phyloP scores from a whole-genome alignment of 2,888 invertebrate genomes.

The Chrysotoxum bicinctum region DNA sequence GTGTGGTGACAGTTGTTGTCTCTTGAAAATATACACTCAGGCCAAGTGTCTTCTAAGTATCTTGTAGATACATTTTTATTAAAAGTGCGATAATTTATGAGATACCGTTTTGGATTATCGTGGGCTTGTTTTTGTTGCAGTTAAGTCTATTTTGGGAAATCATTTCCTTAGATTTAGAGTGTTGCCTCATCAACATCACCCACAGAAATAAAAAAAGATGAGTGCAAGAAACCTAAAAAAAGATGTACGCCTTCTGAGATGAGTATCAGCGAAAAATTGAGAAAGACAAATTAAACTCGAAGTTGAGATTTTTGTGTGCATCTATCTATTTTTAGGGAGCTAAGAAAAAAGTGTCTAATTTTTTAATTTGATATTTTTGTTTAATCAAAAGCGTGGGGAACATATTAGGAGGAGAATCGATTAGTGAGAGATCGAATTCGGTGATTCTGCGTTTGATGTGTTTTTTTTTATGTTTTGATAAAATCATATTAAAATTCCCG shows the following conservation, averaged over 20 bases:
- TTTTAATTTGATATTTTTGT: background rate
- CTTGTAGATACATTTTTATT: constrained; percentile 8
- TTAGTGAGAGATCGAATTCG: constrained; percentile 22
- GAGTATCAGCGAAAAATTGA: constrained; percentile 15
- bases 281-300: background rate
- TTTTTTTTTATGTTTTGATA: constrained; percentile 16
- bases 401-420: constrained; percentile 14
- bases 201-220: background rate
- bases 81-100: constrained; percentile 6
- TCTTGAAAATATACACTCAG: constrained; percentile 16
- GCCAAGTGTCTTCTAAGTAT: constrained; percentile 10
- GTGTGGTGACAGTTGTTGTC: constrained; percentile 42
- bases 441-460: constrained; percentile 30
- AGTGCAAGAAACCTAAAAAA: background rate
- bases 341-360: constrained; percentile 1
- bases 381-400: constrained; percentile 7
- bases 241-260: constrained; percentile 30
- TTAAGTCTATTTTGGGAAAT: constrained; percentile 17
- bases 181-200: background rate
- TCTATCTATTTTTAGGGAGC: constrained; percentile 12
- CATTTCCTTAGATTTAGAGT: constrained; percentile 7
- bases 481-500: constrained; percentile 26
- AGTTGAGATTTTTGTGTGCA: background rate
- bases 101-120: constrained; percentile 3
- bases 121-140: constrained; percentile 19